Conservation (phyloP, 37 sponge, comb jelly and placozoan genomes). For the Chondrosia reniformis region DNA sequence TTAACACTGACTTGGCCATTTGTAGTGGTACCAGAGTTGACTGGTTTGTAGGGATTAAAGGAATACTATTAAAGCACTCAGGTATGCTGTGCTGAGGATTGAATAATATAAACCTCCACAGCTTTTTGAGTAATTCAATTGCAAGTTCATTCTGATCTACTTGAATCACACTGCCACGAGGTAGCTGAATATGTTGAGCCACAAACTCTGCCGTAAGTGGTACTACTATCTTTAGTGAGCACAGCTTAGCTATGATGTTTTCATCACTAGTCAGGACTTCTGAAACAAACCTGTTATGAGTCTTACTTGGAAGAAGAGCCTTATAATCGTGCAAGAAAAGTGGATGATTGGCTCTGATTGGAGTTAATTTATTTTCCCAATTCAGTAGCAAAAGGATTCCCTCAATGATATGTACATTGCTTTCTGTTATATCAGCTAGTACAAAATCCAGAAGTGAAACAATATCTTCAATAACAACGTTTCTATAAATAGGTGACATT, state of each 20-base stretch:
- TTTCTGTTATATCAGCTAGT: background rate
- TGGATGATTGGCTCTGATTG: background rate
- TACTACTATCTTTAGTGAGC: background rate
- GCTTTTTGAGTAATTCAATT: background rate
- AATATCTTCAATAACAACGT: slow-evolving; percentile 23
- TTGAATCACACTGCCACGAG: background rate
- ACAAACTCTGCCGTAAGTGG: slow-evolving; percentile 20
- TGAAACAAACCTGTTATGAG: background rate
- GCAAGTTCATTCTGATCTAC: background rate
- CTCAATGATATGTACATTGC: background rate
- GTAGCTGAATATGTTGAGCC: slow-evolving; percentile 24
- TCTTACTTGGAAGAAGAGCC: background rate
- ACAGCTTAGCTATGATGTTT: background rate
- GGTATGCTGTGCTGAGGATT: background rate
- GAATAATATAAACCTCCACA: background rate
- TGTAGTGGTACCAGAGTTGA: background rate
- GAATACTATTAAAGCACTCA: background rate
- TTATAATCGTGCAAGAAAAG: background rate
- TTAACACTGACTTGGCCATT: background rate
- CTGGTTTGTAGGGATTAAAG: slow-evolving; percentile 1
- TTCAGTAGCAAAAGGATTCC: slow-evolving; percentile 36
- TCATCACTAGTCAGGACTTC: background rate
- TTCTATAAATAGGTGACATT: no score
- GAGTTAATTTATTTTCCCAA: background rate
- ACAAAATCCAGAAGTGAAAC: slow-evolving; percentile 7